These are phyloP conservation scores for Tachypleus tridentatus DNA, from an alignment of 1,140 invertebrate genomes.

Conservation along the genomic window DNA sequence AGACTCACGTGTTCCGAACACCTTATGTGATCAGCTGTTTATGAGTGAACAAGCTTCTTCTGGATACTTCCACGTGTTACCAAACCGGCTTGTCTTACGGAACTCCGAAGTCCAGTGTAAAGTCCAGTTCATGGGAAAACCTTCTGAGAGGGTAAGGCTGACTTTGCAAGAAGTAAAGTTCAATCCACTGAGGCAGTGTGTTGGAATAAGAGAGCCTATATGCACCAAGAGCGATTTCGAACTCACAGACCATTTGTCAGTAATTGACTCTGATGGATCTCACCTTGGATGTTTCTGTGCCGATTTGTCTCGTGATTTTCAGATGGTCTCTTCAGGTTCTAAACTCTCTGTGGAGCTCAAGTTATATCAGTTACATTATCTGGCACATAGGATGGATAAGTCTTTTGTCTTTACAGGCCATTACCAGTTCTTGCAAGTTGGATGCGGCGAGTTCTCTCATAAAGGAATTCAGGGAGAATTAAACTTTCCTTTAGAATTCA, in stretches of 20 bases:
- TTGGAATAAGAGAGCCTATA: neutral
- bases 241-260: neutral
- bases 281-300: neutral
- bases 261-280: neutral
- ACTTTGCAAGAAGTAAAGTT: neutral
- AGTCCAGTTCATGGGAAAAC: neutral
- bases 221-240: neutral
- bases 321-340: neutral
- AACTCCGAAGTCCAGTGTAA: neutral
- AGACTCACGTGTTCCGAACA: neutral
- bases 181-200: constrained; percentile 2
- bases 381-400: neutral
- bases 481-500: neutral
- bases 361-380: constrained; percentile 1
- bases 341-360: neutral
- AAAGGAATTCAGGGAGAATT: neutral
- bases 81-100: neutral
- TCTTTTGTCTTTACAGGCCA: constrained; percentile 1
- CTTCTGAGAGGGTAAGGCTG: neutral
- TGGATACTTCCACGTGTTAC: neutral
- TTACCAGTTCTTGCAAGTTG: neutral
- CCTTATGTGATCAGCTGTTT: constrained; percentile 1
- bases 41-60: neutral
- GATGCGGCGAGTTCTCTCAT: neutral
- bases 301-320: neutral